Evolutionary conservation across 2,888 invertebrate species (phyloP), one percentile per base, ranked within the genome.

Genomic region (Xiphydria camelus): DNA sequence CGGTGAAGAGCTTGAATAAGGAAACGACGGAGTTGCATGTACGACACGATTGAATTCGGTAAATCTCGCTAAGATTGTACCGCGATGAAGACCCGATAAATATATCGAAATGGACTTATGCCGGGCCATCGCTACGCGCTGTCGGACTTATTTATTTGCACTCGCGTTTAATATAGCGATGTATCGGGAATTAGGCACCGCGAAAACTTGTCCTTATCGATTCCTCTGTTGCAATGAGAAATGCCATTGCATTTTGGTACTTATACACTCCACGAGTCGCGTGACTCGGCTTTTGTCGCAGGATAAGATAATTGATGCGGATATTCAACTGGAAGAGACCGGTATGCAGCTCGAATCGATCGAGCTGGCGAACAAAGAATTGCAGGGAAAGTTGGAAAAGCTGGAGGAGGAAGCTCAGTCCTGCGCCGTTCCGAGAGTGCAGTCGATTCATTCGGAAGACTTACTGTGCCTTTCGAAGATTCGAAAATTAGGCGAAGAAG

Each of bases 21-120:
- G 68, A 73, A 57, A 68, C 64, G 42, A 45, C 60, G 35, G 59
- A 71, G 50, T 68, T 73, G 62, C 69, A 73, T 64, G 73, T 73
- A 70, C 62, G 29, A 12, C 29, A 14, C 29, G 64, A 64, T 43
- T 58, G 55, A 47, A 59, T 62, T 62, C 45, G 66, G 62, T 66
- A 61, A 65, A 62, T 64, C 45, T 59, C 52, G 53, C 47, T 41
- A 31, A 22, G 37, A 50, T 49, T 38, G 17, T 22, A n/a, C 18
- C 37, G 25, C n/a, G n/a, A n/a, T n/a, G n/a, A n/a, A n/a, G n/a
- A n/a, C n/a, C n/a, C n/a, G n/a, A n/a, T n/a, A n/a, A n/a, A n/a
- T n/a, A n/a, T n/a, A n/a, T n/a, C n/a, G n/a, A n/a, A n/a, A n/a
- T n/a, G n/a, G n/a, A n/a, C n/a, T n/a, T n/a, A n/a, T n/a, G n/a